A percentile compares a stretch with the other conserved stretches of the same genome.
These are phyloP conservation scores for Silurus meridionalis DNA, from an alignment of 2,113 vertebrate species.

Conservation along the genomic window DNA sequence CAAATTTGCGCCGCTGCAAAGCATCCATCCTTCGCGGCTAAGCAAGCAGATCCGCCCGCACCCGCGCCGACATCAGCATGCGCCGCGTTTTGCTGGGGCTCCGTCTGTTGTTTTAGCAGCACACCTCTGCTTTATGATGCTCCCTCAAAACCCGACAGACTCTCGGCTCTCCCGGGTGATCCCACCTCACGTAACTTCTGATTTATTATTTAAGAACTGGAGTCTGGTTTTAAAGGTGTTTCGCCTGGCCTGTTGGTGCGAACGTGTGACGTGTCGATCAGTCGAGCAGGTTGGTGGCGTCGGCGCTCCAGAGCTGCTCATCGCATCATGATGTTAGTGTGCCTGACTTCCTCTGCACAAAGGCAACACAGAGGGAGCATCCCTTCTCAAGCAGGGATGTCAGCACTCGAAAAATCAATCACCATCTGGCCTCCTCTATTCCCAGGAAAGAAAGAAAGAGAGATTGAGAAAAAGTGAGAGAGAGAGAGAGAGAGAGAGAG, in stretches of 20 bases:
- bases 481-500: conserved; percentile 12
- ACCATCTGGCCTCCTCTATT: conserved; percentile 98
- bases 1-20: conserved; percentile 75
- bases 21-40: conserved; percentile 67
- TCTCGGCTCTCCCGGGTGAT: conserved; percentile 9
- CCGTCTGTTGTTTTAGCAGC: conserved; percentile 36
- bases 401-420: conserved; percentile 99
- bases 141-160: not conserved
- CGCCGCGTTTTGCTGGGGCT: not conserved
- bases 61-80: conserved; percentile 29
- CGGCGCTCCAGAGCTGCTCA: conserved; percentile 83
- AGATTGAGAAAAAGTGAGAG: conserved; percentile 19
- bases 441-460: conserved; percentile 73
- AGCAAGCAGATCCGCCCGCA: conserved; percentile 29
- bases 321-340: conserved; percentile 94
- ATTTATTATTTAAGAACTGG: not conserved
- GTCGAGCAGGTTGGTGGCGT: conserved; percentile 81
- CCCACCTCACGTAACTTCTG: conserved; percentile 5
- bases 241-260: conserved; percentile 61
- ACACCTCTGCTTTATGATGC: conserved; percentile 2
- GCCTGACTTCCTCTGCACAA: conserved; percentile 98
- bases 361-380: conserved; percentile 80
- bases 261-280: conserved; percentile 86
- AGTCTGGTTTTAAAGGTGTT: conserved; percentile 30
- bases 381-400: conserved; percentile 95